Conservation (phyloP, 2,888 invertebrate genomes). For the Tiliacea aurago region DNA sequence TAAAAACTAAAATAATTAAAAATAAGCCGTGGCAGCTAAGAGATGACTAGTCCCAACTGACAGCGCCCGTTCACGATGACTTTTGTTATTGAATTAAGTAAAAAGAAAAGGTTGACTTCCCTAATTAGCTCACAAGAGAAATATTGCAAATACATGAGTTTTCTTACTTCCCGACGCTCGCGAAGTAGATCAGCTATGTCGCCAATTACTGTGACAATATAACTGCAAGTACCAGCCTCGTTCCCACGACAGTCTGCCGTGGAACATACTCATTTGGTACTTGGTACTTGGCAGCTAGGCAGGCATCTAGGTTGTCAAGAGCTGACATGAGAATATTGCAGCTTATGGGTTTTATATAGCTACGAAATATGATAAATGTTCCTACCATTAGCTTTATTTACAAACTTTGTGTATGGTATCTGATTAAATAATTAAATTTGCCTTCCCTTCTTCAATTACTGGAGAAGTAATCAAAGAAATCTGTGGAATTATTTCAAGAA, state of each 20-base stretch:
- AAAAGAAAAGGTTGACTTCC: too few relatives aligned
- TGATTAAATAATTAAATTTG: too few relatives aligned
- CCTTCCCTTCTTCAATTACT: too few relatives aligned
- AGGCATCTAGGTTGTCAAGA: conserved; percentile 14
- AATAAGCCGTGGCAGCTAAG: too few relatives aligned
- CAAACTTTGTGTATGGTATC: background rate
- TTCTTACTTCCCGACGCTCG: conserved; percentile 3
- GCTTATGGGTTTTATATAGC: background rate
- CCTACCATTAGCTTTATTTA: background rate
- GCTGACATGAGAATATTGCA: conserved; percentile 3
- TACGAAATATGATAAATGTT: too few relatives aligned
- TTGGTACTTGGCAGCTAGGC: conserved; percentile 4
- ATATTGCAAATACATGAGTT: conserved; percentile 1
- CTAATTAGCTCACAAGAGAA: conserved; percentile 18
- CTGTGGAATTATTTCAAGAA: too few relatives aligned
- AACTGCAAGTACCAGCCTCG: conserved; percentile 20
- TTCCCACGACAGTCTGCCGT: conserved; percentile 36
- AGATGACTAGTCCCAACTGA: too few relatives aligned
- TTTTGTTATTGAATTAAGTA: too few relatives aligned
- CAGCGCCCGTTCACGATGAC: too few relatives aligned
- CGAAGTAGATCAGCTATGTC: conserved; percentile 43
- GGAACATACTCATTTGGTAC: conserved; percentile 16
- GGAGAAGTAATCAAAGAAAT: too few relatives aligned
- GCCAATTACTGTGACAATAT: conserved; percentile 46
- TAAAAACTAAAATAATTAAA: too few relatives aligned